Base-by-base conservation (phyloP, 2,113 vertebrate genomes). In the Arvicanthis niloticus region DNA sequence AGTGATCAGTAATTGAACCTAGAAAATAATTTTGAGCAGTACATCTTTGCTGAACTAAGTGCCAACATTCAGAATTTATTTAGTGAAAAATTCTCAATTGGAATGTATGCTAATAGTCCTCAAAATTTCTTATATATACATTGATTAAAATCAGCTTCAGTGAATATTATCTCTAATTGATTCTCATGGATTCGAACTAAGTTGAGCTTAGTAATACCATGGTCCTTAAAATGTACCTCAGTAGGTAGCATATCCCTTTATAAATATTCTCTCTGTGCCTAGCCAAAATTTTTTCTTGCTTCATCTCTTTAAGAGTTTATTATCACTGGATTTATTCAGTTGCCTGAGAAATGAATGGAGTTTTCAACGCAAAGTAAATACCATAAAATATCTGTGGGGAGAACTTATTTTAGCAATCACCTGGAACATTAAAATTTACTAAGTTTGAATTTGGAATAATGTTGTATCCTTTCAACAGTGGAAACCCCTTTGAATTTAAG, bases 401-500 rank as follows among this genome's bases (percentile, higher is more conserved):
- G 17, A 89, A 45, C 51, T 95, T 96, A 87, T 91, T 78, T 95
- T 86, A 92, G 72, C 76, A 97, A 86, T 95, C 96, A 94, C 82
- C 76, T 91, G 91, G 84, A 93, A 90, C 85, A 95, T 92, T 93
- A 77, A 87, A 93, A 88, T 45, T 85, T 95, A 92, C 53, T 67
- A 93, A 92, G 93, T 78, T 92, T 82, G 68, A 86, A 86, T 92
- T 78, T 97, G 76, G 84, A 96, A 77, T 94, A 91, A 96, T 78
- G 87, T 78, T 45, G 67, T 88, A 8, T 93, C 70, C 19, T 91
- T 96, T 91, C 56, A 93, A 86, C 81, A 96, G 92, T 95, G 96
- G 78, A 93, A 96, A 85, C 51, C 88, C 88, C 90, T 98, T 84
- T 97, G 80, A 95, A 96, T 90, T 70, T 80, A 92, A 48, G 70